Conservation (phyloP, 2,797 vertebrate genomes). For the Eidolon dupreanum region DNA sequence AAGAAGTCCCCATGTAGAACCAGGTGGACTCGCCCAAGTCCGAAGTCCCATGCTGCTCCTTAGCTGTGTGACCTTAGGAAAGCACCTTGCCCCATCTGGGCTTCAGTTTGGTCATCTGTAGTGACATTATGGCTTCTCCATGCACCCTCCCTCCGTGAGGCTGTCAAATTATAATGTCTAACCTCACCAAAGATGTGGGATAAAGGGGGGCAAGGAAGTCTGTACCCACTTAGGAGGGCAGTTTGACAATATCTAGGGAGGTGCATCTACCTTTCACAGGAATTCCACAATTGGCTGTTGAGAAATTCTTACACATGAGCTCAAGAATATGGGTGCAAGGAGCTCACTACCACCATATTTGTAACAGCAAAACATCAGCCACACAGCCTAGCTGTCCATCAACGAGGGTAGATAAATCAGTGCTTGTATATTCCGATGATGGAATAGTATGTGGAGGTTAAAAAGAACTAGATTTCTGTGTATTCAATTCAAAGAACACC, state of each 20-base stretch:
- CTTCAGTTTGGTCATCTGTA: background rate
- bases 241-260: background rate
- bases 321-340: background rate
- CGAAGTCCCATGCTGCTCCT: background rate
- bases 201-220: background rate
- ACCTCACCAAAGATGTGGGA: background rate
- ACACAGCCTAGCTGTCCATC: background rate
- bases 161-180: background rate
- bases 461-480: background rate
- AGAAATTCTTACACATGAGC: background rate
- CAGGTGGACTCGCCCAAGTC: background rate
- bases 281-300: no score
- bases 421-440: fast-evolving
- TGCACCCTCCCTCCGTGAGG: background rate
- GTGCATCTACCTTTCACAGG: background rate
- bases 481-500: background rate
- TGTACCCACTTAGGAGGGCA: background rate
- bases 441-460: background rate
- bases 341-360: background rate
- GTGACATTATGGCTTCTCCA: background rate
- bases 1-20: background rate
- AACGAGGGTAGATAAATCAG: no score
- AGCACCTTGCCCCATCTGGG: background rate
- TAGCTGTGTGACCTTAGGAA: background rate
- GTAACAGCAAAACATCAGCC: background rate